Evolutionary conservation across 1,140 invertebrate species (phyloP).

Genomic region (Drosophila ficusphila): DNA sequence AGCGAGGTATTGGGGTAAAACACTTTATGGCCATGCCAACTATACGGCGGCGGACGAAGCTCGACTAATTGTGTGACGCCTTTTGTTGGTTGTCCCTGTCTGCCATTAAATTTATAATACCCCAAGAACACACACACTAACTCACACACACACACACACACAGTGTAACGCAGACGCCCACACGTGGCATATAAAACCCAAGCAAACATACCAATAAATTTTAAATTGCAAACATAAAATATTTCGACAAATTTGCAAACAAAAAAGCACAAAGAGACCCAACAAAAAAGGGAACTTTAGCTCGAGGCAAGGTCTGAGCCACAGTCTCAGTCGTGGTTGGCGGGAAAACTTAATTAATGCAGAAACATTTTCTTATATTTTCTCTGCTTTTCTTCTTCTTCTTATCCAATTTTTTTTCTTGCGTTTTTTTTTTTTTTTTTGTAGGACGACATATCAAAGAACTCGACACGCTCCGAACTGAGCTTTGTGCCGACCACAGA

Average conservation of each 20-base stretch:
- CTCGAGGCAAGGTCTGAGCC: constrained; percentile 25
- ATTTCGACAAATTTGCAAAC: constrained; percentile 74
- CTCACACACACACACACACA: too few species aligned
- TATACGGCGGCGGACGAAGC: constrained; percentile 48
- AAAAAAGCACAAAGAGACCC: constrained; percentile 33
- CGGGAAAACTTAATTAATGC: constrained; percentile 76
- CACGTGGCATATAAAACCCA: constrained; percentile 65
- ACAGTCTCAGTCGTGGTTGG: constrained; percentile 1
- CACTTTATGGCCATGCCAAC: constrained; percentile 66
- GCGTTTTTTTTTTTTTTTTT: constrained; percentile 47
- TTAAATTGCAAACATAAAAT: constrained; percentile 83
- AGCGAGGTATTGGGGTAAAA: constrained; percentile 30
- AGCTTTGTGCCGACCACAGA: constrained; percentile 93
- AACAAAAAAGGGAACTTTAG: constrained; percentile 22
- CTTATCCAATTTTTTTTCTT: constrained; percentile 36
- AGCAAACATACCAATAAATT: constrained; percentile 73
- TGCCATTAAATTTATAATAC: constrained; percentile 76
- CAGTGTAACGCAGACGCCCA: constrained; percentile 26
- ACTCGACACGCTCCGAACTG: constrained; percentile 93
- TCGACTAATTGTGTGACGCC: constrained; percentile 74
- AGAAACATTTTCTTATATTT: constrained; percentile 69
- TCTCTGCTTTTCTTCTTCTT: constrained; percentile 14
- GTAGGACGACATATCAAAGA: constrained; percentile 90
- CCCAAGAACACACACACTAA: constrained; percentile 22
- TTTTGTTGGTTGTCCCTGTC: constrained; percentile 28